Percentiles rank a stretch among this genome's conserved stretches.
Conservation (phyloP, 2,797 vertebrate genomes). For the Anisognathus igniventris region DNA sequence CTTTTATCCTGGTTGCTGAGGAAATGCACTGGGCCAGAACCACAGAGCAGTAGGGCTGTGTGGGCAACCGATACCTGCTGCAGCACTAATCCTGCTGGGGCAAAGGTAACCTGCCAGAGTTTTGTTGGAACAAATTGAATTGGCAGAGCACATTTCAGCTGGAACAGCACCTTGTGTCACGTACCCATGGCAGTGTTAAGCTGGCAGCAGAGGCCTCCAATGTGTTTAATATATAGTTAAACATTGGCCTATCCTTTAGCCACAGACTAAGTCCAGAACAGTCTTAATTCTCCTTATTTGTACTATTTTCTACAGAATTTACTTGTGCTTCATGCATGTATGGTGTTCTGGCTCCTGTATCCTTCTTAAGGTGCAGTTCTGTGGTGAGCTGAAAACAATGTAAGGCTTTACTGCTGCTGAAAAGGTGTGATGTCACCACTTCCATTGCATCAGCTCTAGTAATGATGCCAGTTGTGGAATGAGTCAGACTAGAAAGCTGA, state of each 20-base stretch:
- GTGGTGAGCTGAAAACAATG: neutral
- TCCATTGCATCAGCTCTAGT: constrained; percentile 22
- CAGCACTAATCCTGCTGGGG: neutral
- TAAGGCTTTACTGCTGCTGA: neutral
- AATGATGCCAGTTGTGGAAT: neutral
- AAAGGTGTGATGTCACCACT: constrained; percentile 5
- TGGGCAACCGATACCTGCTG: neutral
- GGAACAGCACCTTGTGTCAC: neutral
- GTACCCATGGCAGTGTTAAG: neutral
- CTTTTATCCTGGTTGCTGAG: neutral
- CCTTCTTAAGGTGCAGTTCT: neutral
- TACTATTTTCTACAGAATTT: neutral
- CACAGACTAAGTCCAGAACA: neutral
- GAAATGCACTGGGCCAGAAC: neutral
- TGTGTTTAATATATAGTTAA: neutral
- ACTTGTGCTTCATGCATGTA: neutral
- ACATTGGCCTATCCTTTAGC: neutral
- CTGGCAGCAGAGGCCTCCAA: neutral
- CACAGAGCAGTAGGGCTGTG: neutral
- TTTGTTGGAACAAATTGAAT: neutral
- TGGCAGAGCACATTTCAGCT: neutral
- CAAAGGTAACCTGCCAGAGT: neutral
- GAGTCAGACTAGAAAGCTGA: neutral
- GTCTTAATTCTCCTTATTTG: neutral
- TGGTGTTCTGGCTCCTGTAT: neutral